Evolutionary conservation across 2,113 vertebrate genomes (phyloP).

Genomic region (Aplodontia rufa): DNA sequence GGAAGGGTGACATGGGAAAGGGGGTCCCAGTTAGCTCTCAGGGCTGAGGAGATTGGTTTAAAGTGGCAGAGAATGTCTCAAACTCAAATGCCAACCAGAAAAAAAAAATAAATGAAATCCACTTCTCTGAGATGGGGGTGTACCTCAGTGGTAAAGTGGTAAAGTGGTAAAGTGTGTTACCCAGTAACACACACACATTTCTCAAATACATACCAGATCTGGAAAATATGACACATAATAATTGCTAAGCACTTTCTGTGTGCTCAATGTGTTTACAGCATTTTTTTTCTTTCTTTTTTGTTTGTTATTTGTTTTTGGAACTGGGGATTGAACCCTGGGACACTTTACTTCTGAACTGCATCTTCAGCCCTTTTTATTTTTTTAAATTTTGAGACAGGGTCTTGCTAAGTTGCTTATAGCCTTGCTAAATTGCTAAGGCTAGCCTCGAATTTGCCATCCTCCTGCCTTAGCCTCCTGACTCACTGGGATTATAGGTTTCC

Average conservation of each 20-base stretch:
- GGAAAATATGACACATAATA: background rate
- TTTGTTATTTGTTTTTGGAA: too few relatives aligned
- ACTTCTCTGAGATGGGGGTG: background rate
- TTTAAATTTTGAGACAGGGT: too few relatives aligned
- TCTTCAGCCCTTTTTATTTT: too few relatives aligned
- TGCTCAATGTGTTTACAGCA: background rate
- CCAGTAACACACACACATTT: too few relatives aligned
- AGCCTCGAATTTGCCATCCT: too few relatives aligned
- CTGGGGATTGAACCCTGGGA: too few relatives aligned
- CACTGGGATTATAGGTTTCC: too few relatives aligned
- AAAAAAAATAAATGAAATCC: background rate
- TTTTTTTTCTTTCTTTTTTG: too few relatives aligned
- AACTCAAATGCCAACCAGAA: background rate
- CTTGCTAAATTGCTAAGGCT: too few relatives aligned
- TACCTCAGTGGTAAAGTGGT: background rate
- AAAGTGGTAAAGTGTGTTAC: background rate
- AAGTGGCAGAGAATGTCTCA: background rate
- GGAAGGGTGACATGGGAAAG: background rate
- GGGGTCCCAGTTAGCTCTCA: background rate
- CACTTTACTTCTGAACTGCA: too few relatives aligned
- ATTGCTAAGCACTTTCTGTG: constrained; percentile 3
- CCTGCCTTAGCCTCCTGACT: too few relatives aligned
- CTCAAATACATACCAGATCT: background rate
- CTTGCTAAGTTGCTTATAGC: too few relatives aligned
- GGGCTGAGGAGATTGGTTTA: background rate